A percentile compares a stretch with the other conserved stretches of the same genome.
phyloP scores from a whole-genome alignment of 2,797 vertebrate genomes.

The Oceanodroma leucorhoa region DNA sequence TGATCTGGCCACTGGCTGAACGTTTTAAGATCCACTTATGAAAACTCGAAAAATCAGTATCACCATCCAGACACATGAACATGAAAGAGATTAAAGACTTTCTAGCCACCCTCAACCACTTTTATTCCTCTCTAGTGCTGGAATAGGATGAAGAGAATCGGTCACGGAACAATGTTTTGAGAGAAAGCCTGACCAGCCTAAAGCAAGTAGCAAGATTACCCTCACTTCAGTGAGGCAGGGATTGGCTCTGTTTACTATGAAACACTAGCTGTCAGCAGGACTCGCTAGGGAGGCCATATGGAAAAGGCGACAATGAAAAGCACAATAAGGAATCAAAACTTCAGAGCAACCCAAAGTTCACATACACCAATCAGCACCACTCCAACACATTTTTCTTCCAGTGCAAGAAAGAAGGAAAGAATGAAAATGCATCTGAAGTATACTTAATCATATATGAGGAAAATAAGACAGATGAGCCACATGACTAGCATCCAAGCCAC shows the following conservation, averaged over 20 bases:
- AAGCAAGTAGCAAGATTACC: constrained; percentile 14
- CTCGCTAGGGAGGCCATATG: not conserved
- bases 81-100: constrained; percentile 37
- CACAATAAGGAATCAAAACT: constrained; percentile 3
- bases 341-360: not conserved
- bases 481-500: not conserved
- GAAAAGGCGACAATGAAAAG: not conserved
- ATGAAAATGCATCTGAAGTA: not conserved
- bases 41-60: constrained; percentile 25
- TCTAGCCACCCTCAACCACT: not conserved
- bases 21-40: not conserved
- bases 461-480: not conserved
- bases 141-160: constrained; percentile 44
- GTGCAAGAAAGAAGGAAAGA: not conserved
- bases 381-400: not conserved
- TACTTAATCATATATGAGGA: not conserved
- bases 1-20: not conserved
- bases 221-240: not conserved
- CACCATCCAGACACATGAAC: not conserved
- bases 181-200: not conserved
- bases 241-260: not conserved
- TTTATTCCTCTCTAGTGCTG: not conserved
- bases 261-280: not conserved
- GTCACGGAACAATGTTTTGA: constrained; percentile 3
- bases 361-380: not conserved